Evolutionary conservation across 92 coral and sea anemone species (phyloP).

Genomic region (Meandrina meandrites): DNA sequence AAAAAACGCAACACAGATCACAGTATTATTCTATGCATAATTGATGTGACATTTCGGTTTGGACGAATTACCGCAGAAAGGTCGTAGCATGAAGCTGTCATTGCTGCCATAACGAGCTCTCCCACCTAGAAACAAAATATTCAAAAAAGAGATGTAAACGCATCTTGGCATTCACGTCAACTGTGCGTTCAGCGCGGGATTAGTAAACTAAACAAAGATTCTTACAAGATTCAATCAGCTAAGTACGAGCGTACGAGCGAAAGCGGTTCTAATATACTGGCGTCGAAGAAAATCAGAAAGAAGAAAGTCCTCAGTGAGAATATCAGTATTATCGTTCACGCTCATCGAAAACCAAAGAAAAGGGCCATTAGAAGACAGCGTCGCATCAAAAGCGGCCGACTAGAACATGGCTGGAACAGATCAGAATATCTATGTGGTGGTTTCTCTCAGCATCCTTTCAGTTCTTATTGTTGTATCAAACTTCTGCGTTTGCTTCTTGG

Average conservation of each 20-base stretch:
- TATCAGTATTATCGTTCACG: neutral
- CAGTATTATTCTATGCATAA: neutral
- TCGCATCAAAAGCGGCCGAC: neutral
- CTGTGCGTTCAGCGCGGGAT: conserved; percentile 1
- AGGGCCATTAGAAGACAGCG: neutral
- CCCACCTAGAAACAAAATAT: neutral
- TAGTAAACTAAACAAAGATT: conserved; percentile 5
- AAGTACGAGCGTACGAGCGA: neutral
- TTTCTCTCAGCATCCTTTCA: conserved; percentile 58
- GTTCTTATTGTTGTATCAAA: conserved; percentile 59
- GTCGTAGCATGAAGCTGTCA: neutral
- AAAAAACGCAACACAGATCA: neutral
- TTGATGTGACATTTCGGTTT: neutral
- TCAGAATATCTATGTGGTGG: conserved; percentile 36
- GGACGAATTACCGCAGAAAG: neutral
- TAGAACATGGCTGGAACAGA: conserved; percentile 15
- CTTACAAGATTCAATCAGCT: neutral
- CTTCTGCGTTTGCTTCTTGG: conserved; percentile 70
- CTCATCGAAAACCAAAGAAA: neutral
- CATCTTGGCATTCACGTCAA: conserved; percentile 3
- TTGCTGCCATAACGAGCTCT: neutral
- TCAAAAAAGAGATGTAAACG: conserved; percentile 8
- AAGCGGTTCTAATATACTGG: neutral
- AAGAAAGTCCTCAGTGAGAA: no score
- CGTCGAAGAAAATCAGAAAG: neutral